phyloP scores from a whole-genome alignment of 92 coral and sea anemone genomes.

The Epizoanthus illoricatus region DNA sequence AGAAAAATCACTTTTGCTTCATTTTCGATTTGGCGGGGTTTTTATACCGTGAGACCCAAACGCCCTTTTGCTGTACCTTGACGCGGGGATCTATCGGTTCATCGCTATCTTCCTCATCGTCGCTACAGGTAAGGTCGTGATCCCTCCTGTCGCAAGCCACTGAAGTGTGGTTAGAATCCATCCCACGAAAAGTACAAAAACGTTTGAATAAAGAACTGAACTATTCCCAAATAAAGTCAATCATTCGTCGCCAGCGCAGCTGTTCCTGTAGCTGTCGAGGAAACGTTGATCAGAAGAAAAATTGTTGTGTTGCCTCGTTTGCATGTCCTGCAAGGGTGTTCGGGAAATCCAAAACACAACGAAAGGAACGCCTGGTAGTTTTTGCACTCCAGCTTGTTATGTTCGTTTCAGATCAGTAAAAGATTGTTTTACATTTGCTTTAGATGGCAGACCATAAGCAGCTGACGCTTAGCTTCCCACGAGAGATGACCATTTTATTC shows the following conservation, averaged over 20 bases:
- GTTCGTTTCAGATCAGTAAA: no score
- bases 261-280: neutral
- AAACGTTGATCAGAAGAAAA: neutral
- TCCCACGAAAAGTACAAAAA: neutral
- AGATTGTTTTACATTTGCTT: no score
- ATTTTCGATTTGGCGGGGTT: neutral
- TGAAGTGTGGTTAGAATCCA: conserved; percentile 13
- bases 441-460: no score
- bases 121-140: conserved; percentile 44
- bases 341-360: neutral
- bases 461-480: no score
- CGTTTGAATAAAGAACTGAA: neutral
- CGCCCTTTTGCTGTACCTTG: conserved; percentile 51
- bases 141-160: conserved; percentile 14
- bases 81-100: conserved; percentile 90
- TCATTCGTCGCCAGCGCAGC: neutral
- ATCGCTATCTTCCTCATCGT: conserved; percentile 75
- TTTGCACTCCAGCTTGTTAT: neutral
- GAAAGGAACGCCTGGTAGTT: neutral
- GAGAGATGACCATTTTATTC: no score
- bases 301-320: neutral
- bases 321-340: neutral
- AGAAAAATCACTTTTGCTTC: no score
- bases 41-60: neutral
- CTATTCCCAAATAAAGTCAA: neutral